Base-by-base conservation (phyloP, 2,113 vertebrate genomes). In the Festucalex cinctus region DNA sequence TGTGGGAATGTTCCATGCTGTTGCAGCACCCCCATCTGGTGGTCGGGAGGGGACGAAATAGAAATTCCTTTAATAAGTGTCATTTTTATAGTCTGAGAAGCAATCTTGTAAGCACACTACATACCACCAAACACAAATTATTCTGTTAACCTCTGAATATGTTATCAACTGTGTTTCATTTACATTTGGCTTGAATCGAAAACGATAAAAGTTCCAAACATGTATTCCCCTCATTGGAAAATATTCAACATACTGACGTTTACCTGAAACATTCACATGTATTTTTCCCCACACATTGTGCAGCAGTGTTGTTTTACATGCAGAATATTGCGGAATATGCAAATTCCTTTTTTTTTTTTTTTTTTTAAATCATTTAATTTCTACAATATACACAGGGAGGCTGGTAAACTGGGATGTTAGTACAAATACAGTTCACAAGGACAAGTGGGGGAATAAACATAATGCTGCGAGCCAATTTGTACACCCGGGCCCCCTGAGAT, bases 261-360 rank as follows among this genome's bases (percentile, higher is more conserved):
- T 58, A 78, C 79, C 72, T 68, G 69, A 75, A 80, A 83, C 78
- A 76, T 78, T 80, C 70, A 73, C 75, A 73, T 56, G 56, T 5
- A 14, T 65, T 16, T 39, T n/a, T 28, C 20, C 41, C 65, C 65
- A 56, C 69, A 78, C 81, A 75, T 73, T 84, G 78, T 84, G 77
- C 79, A 77, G 73, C 54, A 78, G 76, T 71, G 79, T 77, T 70
- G 85, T 89, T 89, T 80, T 80, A 86, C 85, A 88, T 88, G 88
- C 88, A 88, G 75, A 83, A 65, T 86, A 78, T 81, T 88, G 86
- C 86, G 87, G 74, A 83, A 37, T 85, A 78, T 83, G 82, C 66
- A 81, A 56, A 35, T 76, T 76, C 32, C 46, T 53, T 41, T 57
- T 19, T 66, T 64, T 78, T 57, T 60, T 57, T 32, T 6, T 53